A percentile compares a stretch with the other conserved stretches of the same genome.
Conservation (phyloP, 2,113 vertebrate genomes). For the Phrynocephalus versicolor region DNA sequence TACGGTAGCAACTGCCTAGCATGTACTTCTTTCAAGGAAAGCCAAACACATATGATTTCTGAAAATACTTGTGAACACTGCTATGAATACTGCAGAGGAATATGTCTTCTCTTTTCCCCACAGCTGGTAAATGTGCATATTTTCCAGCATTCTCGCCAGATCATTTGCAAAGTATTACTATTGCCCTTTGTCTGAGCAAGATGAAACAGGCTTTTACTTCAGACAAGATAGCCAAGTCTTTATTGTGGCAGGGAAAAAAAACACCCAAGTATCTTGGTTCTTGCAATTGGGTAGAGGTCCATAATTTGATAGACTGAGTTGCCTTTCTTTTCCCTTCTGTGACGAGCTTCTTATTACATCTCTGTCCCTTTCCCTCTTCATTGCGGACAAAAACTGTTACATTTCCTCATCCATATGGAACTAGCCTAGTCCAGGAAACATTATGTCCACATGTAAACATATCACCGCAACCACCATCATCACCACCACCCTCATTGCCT, state of each 20-base stretch:
- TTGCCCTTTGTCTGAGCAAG: background rate
- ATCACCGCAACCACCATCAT: background rate
- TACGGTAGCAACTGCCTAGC: background rate
- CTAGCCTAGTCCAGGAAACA: background rate
- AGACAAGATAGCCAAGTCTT: background rate
- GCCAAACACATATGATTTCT: background rate
- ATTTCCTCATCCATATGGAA: background rate
- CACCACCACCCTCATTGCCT: no score
- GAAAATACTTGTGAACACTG: background rate
- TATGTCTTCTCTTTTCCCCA: background rate
- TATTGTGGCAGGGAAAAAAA: background rate
- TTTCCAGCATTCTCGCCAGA: background rate
- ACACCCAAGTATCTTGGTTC: background rate
- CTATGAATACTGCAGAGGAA: background rate
- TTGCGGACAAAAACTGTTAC: background rate
- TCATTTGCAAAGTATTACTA: background rate
- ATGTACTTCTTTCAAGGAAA: background rate
- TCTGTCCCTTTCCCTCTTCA: background rate
- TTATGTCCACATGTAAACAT: background rate
- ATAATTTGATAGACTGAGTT: background rate
- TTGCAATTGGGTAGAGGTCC: background rate
- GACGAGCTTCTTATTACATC: background rate
- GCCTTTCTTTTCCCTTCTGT: background rate
- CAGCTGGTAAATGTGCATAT: no score
- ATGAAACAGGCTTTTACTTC: no score